phyloP scores from a whole-genome alignment of 2,888 invertebrate genomes.

The Melipona bicolor region DNA sequence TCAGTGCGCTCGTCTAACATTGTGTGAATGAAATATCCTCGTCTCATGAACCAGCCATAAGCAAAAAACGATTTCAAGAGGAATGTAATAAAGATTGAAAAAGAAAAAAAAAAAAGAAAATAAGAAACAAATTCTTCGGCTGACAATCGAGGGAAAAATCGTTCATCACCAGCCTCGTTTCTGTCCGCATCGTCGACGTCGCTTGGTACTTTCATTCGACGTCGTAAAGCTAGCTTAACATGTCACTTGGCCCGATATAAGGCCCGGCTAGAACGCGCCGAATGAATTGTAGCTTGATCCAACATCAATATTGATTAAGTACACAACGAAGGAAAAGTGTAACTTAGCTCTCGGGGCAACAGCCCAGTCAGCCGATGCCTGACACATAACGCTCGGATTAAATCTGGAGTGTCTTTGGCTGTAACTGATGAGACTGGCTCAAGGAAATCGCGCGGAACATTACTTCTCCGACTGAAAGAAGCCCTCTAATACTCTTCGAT shows the following conservation, averaged over 20 bases:
- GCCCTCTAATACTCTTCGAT: background rate
- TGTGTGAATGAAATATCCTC: too few relatives aligned
- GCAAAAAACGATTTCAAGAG: too few relatives aligned
- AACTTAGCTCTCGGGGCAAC: conserved; percentile 22
- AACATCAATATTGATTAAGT: conserved; percentile 66
- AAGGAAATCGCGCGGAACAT: conserved; percentile 5
- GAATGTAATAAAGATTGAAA: background rate
- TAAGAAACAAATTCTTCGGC: background rate
- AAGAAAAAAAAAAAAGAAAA: background rate
- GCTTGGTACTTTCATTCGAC: conserved; percentile 39
- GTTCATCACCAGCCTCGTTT: conserved; percentile 14
- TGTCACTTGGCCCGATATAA: conserved; percentile 61
- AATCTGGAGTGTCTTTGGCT: conserved; percentile 15
- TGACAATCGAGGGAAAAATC: background rate
- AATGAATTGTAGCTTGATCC: conserved; percentile 60
- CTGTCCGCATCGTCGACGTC: conserved; percentile 31
- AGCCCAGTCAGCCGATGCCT: background rate
- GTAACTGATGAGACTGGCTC: conserved; percentile 4
- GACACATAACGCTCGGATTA: conserved; percentile 35
- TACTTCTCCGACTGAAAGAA: background rate
- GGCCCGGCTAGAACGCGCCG: conserved; percentile 36
- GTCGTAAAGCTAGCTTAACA: conserved; percentile 59
- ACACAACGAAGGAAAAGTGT: conserved; percentile 36
- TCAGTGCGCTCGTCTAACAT: too few relatives aligned
- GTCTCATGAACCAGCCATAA: too few relatives aligned